Evolutionary conservation across 2,113 vertebrate genomes (phyloP).

Genomic region (Sceloporus tristichus): DNA sequence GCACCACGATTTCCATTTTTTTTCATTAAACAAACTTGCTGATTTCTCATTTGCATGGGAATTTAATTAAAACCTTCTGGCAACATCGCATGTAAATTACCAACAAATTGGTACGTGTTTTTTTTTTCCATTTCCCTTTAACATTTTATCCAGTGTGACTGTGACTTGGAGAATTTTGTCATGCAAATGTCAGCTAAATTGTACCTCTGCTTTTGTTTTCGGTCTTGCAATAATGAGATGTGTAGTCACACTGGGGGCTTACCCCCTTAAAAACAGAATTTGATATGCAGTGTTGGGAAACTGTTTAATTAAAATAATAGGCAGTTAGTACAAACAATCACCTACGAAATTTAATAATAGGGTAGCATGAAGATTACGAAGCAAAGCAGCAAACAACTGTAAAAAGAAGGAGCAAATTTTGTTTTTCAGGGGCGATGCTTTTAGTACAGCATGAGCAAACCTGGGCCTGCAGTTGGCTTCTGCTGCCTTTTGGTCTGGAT

Average conservation of each 20-base stretch:
- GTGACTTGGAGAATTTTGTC: conserved; percentile 66
- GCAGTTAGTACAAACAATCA: conserved; percentile 56
- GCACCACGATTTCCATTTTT: conserved; percentile 23
- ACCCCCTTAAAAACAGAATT: conserved; percentile 35
- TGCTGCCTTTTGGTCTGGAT: background rate
- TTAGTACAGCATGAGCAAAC: background rate
- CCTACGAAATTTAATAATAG: conserved; percentile 34
- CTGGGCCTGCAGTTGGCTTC: too few relatives aligned
- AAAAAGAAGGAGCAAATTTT: background rate
- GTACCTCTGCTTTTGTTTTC: conserved; percentile 62
- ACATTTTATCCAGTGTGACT: conserved; percentile 64
- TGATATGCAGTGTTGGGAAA: conserved; percentile 32
- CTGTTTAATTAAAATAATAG: conserved; percentile 54
- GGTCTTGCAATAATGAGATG: conserved; percentile 55
- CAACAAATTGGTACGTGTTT: conserved; percentile 55
- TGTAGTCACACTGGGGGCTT: conserved; percentile 45
- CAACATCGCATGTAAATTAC: conserved; percentile 57
- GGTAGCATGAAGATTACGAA: conserved; percentile 38
- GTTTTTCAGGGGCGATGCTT: background rate
- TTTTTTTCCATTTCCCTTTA: conserved; percentile 18
- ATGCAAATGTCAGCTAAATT: conserved; percentile 63
- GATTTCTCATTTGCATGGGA: conserved; percentile 31
- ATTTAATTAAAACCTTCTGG: conserved; percentile 62
- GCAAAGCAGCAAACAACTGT: conserved; percentile 6
- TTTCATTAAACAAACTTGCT: conserved; percentile 41